Evolutionary conservation across 1,140 invertebrate species (phyloP), one percentile per base, ranked within the genome.

Genomic region (Drosophila kurseongensis): DNA sequence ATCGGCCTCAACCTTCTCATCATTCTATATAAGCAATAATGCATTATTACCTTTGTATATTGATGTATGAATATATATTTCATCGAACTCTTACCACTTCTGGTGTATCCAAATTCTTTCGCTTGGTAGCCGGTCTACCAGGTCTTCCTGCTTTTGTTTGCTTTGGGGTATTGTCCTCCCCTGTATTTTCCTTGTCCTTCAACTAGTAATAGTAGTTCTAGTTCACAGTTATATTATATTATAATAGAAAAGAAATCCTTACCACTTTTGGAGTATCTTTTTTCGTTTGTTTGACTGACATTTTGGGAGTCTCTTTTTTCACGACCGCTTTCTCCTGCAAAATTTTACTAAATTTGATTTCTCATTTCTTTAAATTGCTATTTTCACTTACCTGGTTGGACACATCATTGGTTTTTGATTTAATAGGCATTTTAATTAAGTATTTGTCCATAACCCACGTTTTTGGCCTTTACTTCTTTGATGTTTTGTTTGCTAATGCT

Each of bases 381-480:
- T 6, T 0, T n/a, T 44, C 0, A 12, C 56, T 40, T 63, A 83
- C 80, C 9, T 60, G 0, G 3, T 75, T 77, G 8, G 54, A 1
- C 0, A 38, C 14, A 12, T 27, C 44, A 41, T 62, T 76, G 6
- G 36, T 47, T 27, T 61, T 73, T 1, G 45, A n/a, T 41, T 85
- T 76, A 8, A 52, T 13, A 0, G 83, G 71, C 75, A 89, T 68
- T 89, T 65, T 88, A 10, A 74, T 63, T 54, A 88, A 52, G 44
- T 42, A 88, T 61, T 80, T 89, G 47, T 88, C 83, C 84, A 89
- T 88, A 13, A 8, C n/a, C 12, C 1, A 0, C 12, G 13, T 9
- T 18, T 1, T 1, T 3, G 10, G 8, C n/a, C 12, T 16, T 5
- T 10, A 16, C 27, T 59, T 18, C 14, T 41, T 47, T 7, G 0